Evolutionary conservation across 2,888 invertebrate species (phyloP).

Genomic region (Heliconius aoede): DNA sequence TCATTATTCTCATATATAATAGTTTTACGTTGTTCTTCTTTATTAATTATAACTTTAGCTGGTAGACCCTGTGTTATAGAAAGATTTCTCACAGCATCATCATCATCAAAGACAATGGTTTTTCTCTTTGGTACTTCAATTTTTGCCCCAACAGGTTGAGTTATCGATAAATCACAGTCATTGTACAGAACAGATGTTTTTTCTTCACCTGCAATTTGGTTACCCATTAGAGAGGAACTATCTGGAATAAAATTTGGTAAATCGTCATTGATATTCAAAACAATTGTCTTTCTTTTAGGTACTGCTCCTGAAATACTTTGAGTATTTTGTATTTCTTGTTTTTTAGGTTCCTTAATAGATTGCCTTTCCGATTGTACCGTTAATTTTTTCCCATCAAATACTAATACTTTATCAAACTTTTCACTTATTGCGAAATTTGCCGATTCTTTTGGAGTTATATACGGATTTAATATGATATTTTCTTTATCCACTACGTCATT

Average conservation of each 20-base stretch:
- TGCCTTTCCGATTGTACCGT: slow-evolving; percentile 59
- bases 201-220: slow-evolving; percentile 7
- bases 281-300: slow-evolving; percentile 64
- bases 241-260: slow-evolving; percentile 64
- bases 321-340: neutral
- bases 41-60: slow-evolving; percentile 39
- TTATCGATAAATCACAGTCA: slow-evolving; percentile 45
- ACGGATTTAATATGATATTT: slow-evolving; percentile 72
- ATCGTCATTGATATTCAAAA: slow-evolving; percentile 66
- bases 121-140: slow-evolving; percentile 45
- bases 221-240: slow-evolving; percentile 15
- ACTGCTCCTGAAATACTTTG: slow-evolving; percentile 38
- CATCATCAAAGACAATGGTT: slow-evolving; percentile 53
- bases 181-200: slow-evolving; percentile 39
- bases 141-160: slow-evolving; percentile 36
- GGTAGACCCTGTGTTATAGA: slow-evolving; percentile 56
- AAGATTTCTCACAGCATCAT: slow-evolving; percentile 51
- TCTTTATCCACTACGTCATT: slow-evolving; percentile 68
- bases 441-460: slow-evolving; percentile 60
- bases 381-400: slow-evolving; percentile 72
- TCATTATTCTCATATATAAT: slow-evolving; percentile 51
- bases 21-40: slow-evolving; percentile 47
- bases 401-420: slow-evolving; percentile 64
- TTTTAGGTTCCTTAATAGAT: slow-evolving; percentile 43
- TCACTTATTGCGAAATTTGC: slow-evolving; percentile 66